Evolutionary conservation across 1,140 invertebrate genomes (phyloP).

Genomic region (Brachionus sp.): DNA sequence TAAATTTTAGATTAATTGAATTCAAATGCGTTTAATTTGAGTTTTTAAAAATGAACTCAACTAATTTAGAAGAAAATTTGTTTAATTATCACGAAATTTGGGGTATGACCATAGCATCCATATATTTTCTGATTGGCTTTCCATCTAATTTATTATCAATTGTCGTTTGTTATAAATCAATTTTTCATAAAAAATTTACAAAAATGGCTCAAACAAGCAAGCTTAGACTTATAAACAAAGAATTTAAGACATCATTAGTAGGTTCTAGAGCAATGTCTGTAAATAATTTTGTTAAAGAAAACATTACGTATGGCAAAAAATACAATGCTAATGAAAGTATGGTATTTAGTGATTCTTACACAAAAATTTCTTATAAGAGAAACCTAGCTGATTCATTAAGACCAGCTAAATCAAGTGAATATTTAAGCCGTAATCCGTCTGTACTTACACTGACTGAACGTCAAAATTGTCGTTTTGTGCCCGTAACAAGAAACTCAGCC

Average conservation of each 20-base stretch:
- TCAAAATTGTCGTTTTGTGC: background rate
- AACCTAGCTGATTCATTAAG: background rate
- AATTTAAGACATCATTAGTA: background rate
- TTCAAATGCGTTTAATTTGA: background rate
- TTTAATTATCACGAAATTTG: slow-evolving; percentile 37
- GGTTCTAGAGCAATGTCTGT: background rate
- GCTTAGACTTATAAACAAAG: background rate
- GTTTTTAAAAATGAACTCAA: background rate
- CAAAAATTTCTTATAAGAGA: background rate
- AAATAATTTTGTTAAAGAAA: background rate
- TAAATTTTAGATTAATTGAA: background rate
- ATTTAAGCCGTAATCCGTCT: background rate
- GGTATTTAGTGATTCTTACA: background rate
- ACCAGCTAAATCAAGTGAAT: background rate
- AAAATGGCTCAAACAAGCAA: background rate
- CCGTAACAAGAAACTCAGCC: background rate
- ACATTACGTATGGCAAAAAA: background rate
- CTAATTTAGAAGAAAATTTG: background rate
- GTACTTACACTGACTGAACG: background rate
- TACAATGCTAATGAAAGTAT: background rate
- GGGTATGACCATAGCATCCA: background rate
- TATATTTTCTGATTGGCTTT: slow-evolving; percentile 43
- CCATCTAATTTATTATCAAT: slow-evolving; percentile 40
- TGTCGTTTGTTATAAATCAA: slow-evolving; percentile 17
- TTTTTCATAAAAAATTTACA: slow-evolving; percentile 2